Evolutionary conservation across 2,888 invertebrate genomes (phyloP), one percentile per base, ranked within the genome.

Genomic region (Orchestes rusci): DNA sequence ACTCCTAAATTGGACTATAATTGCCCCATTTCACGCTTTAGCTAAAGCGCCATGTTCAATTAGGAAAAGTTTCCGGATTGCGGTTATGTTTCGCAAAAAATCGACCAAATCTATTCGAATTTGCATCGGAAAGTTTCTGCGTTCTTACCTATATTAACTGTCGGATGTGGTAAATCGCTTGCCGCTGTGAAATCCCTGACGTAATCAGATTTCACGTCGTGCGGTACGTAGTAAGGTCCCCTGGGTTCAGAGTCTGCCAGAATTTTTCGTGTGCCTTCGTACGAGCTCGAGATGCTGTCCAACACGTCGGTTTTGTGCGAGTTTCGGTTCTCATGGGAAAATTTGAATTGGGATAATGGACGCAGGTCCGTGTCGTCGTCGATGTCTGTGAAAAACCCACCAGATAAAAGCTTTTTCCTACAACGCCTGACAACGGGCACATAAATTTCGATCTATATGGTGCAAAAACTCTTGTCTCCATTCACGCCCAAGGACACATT

Each of bases 181-280:
- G 30, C 66, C 12, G 7, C 12, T 12, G 30, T 10, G 10, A 48
- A 47, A 41, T 47, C 52, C 43, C 48, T 50, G 45, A 62, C 56
- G 48, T 62, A 62, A 58, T 64, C 64, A 40, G 66, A 59, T 59
- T 67, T 66, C 35, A 67, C 59, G 54, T 57, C 59, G 45, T 62
- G 65, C 13, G 68, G 68, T 45, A 69, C 60, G 58, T 69, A 70
- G 55, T 69, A 70, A 3, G 70, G 70, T 51, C 69, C 69, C 54
- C 61, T 65, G 39, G 66, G 65, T 51, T 69, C 70, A 12, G 70
- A 68, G 53, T 71, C 71, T 19, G 71, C 70, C 17, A 71, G 56
- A 42, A 71, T 71, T 56, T 70, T 69, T 53, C 66, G 62, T 18
- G 71, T 69, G 28, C 68, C 70, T 47, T 70, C 70, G 55, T 71